Conservation (phyloP, 2,797 vertebrate genomes). For the Halcyon smyrnensis region DNA sequence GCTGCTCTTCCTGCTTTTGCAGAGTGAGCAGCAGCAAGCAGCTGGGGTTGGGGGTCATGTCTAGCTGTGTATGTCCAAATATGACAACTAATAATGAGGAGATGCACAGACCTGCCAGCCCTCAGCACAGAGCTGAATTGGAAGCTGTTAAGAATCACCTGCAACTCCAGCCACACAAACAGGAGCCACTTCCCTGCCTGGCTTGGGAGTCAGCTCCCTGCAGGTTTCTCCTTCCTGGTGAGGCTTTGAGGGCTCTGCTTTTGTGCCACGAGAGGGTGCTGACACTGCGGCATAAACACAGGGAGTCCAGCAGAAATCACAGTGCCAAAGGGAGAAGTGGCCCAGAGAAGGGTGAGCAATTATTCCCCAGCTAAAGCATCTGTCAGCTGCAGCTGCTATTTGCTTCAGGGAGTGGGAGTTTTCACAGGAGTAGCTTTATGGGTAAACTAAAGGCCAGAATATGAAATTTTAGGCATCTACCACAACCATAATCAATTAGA, state of each 20-base stretch:
- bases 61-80: background rate
- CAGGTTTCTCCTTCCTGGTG: background rate
- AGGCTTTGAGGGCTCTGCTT: background rate
- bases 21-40: background rate
- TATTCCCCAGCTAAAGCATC: background rate
- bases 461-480: background rate
- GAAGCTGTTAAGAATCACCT: background rate
- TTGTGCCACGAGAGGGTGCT: background rate
- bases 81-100: background rate
- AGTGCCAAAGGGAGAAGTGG: accelerated
- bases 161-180: background rate
- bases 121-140: background rate
- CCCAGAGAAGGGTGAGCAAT: background rate
- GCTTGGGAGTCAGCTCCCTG: background rate
- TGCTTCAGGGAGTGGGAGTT: background rate
- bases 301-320: background rate
- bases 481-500: background rate
- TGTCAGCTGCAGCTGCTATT: background rate
- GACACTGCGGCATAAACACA: accelerated
- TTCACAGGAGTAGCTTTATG: background rate
- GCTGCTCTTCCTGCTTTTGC: background rate
- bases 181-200: background rate
- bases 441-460: background rate
- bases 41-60: background rate
- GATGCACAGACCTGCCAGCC: accelerated